These are phyloP conservation scores for Zoanthus sansibaricus DNA, from an alignment of 92 coral and sea anemone species.

Conservation along the genomic window DNA sequence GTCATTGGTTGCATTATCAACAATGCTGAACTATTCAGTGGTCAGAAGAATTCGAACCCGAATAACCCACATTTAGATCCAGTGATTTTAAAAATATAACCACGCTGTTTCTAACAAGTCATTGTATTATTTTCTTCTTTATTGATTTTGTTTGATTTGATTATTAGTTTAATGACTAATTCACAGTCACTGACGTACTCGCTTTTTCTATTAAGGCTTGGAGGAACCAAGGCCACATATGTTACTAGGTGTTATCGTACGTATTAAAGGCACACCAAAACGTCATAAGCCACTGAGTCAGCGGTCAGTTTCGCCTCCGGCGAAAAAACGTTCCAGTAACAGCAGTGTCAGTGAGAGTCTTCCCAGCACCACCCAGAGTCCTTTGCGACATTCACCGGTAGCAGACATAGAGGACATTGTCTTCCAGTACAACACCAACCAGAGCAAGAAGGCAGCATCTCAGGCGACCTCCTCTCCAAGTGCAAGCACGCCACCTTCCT, in stretches of 20 bases:
- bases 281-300: conserved; percentile 87
- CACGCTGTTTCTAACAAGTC: too few relatives aligned
- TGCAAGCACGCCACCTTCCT: conserved; percentile 63
- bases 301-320: conserved; percentile 78
- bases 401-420: conserved; percentile 97
- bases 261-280: conserved; percentile 76
- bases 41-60: too few relatives aligned
- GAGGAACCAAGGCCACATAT: conserved; percentile 98
- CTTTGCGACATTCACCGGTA: conserved; percentile 84
- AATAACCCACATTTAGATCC: too few relatives aligned
- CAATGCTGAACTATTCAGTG: too few relatives aligned
- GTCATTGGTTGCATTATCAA: too few relatives aligned
- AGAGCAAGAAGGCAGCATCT: conserved; percentile 68
- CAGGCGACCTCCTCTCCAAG: conserved; percentile 55
- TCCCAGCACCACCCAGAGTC: conserved; percentile 60
- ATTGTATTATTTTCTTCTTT: too few relatives aligned
- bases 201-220: conserved; percentile 63
- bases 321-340: conserved; percentile 72
- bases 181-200: background rate
- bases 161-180: background rate
- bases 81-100: too few relatives aligned
- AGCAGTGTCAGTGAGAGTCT: conserved; percentile 63
- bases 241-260: conserved; percentile 92
- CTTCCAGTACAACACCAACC: conserved; percentile 83
- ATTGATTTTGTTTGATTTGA: too few relatives aligned